These are phyloP conservation scores for Sinocyclocheilus rhinocerous DNA, from an alignment of 2,113 vertebrate genomes.

Conservation along the genomic window DNA sequence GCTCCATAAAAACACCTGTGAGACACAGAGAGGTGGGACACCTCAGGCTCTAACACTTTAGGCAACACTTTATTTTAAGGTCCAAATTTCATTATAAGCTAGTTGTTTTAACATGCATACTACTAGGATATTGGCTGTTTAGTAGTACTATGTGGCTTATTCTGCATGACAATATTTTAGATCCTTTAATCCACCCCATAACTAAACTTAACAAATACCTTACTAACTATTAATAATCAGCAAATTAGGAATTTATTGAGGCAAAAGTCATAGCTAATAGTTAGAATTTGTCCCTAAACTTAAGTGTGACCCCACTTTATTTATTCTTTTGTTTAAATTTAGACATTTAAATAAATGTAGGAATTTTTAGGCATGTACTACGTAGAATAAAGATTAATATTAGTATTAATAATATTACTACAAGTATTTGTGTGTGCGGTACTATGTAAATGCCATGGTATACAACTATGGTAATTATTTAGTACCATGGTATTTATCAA, in stretches of 20 bases:
- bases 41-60: neutral
- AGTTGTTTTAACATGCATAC: neutral
- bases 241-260: too few relatives aligned
- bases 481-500: neutral
- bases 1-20: slow-evolving; percentile 96
- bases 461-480: neutral
- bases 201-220: too few relatives aligned
- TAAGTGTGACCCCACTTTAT: too few relatives aligned
- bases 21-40: slow-evolving; percentile 7
- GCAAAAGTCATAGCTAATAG: neutral
- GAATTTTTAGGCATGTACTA: neutral
- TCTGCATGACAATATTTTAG: neutral
- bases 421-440: neutral
- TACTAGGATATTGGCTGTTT: neutral
- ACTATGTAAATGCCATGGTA: neutral
- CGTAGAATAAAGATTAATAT: neutral
- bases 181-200: neutral
- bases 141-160: neutral
- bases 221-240: too few relatives aligned
- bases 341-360: neutral
- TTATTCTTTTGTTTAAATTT: neutral
- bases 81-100: neutral
- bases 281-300: too few relatives aligned
- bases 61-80: neutral
- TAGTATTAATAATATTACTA: neutral